A percentile compares a stretch with the other conserved stretches of the same genome.
phyloP scores from a whole-genome alignment of 2,113 vertebrate genomes.

The Hiodon alosoides region DNA sequence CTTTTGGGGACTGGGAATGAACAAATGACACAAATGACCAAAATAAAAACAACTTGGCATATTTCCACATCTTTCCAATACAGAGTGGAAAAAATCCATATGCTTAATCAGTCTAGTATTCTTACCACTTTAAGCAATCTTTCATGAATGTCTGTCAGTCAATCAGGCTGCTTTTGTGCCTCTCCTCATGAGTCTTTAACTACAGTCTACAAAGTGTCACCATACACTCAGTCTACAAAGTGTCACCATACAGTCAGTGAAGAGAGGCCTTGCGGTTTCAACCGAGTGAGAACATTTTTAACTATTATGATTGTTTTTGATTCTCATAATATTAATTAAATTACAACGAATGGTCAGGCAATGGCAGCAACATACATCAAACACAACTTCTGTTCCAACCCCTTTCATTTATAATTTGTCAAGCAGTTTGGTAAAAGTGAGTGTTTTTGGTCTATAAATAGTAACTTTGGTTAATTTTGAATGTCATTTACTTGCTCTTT shows the following conservation, averaged over 20 bases:
- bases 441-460: too few relatives aligned
- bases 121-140: conserved; percentile 14
- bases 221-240: conserved; percentile 34
- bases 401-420: too few relatives aligned
- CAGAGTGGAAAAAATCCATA: background rate
- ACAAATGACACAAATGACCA: background rate
- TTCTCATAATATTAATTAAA: too few relatives aligned
- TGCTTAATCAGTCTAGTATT: conserved; percentile 1
- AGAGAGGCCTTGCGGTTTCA: background rate
- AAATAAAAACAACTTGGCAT: background rate
- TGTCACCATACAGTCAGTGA: conserved; percentile 31
- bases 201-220: conserved; percentile 31
- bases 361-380: too few relatives aligned
- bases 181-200: conserved; percentile 34
- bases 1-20: background rate
- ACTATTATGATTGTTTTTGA: too few relatives aligned
- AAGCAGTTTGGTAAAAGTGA: too few relatives aligned
- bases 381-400: too few relatives aligned
- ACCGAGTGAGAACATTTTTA: too few relatives aligned
- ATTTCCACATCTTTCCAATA: too few relatives aligned
- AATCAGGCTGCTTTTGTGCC: conserved; percentile 35
- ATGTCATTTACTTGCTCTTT: too few relatives aligned
- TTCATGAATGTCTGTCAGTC: conserved; percentile 11
- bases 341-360: too few relatives aligned
- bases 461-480: too few relatives aligned